A percentile compares a stretch with the other conserved stretches of the same genome.
Conservation (phyloP, 2,888 invertebrate species). For the Gandaritis pyraliata region DNA sequence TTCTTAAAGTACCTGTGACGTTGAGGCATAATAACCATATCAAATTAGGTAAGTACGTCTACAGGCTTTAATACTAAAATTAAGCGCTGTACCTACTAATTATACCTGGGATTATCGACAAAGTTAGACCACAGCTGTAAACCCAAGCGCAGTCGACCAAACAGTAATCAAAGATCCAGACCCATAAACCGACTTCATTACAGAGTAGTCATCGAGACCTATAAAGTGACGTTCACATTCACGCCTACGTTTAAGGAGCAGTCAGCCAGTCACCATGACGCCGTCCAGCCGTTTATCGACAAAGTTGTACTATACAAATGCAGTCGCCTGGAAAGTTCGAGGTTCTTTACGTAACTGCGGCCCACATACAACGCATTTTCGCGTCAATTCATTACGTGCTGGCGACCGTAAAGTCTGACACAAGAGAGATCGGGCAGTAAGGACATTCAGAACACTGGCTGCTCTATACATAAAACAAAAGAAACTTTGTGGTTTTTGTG, state of each 20-base stretch:
- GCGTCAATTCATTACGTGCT: constrained; percentile 60
- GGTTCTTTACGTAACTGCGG: constrained; percentile 67
- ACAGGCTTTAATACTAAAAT: neutral
- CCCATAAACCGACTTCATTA: constrained; percentile 27
- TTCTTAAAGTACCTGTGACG: too few species aligned
- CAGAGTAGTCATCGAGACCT: constrained; percentile 35
- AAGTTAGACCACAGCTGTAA: constrained; percentile 16
- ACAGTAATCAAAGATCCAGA: constrained; percentile 13
- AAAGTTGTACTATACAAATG: constrained; percentile 73
- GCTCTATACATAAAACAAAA: neutral
- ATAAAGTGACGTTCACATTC: constrained; percentile 27
- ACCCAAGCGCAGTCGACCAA: constrained; percentile 13
- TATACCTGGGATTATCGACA: constrained; percentile 5
- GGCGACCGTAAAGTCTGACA: constrained; percentile 51
- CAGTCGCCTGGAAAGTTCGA: constrained; percentile 70
- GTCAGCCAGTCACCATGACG: constrained; percentile 60
- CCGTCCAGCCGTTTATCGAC: constrained; percentile 61
- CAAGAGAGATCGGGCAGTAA: constrained; percentile 23
- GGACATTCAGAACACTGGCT: neutral
- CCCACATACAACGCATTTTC: constrained; percentile 67
- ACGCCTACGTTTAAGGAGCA: constrained; percentile 26
- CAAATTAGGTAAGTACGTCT: neutral
- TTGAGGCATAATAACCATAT: neutral
- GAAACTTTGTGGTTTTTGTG: neutral
- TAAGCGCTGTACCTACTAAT: neutral